A percentile compares a stretch with the other conserved stretches of the same genome.
Evolutionary conservation across 2,113 vertebrate species (phyloP).

Genomic region (Monopterus albus): DNA sequence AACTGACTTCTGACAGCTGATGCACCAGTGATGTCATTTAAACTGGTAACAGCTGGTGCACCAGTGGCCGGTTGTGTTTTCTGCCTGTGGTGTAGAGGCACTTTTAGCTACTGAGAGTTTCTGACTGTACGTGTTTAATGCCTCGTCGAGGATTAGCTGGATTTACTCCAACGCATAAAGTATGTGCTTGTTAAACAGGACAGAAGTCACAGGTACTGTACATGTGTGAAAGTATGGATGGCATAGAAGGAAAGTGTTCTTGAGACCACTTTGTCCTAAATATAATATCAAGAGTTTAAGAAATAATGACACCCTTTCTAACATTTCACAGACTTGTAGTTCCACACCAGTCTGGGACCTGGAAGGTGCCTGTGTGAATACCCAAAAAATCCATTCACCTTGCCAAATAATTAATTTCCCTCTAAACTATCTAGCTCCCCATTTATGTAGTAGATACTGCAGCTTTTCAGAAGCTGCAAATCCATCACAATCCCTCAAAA

Average conservation of each 20-base stretch:
- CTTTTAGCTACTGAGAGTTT: conserved; percentile 26
- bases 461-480: neutral
- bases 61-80: too few relatives aligned
- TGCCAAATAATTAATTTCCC: too few relatives aligned
- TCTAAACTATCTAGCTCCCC: neutral
- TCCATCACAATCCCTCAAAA: neutral
- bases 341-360: too few relatives aligned
- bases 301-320: too few relatives aligned
- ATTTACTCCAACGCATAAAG: conserved; percentile 27
- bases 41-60: too few relatives aligned
- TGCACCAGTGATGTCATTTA: too few relatives aligned
- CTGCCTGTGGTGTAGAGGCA: neutral
- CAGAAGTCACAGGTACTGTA: conserved; percentile 7
- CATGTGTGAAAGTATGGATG: neutral
- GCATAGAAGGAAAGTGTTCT: neutral
- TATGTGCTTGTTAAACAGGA: conserved; percentile 9
- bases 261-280: neutral
- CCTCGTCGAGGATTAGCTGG: conserved; percentile 55
- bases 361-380: too few relatives aligned
- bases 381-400: too few relatives aligned
- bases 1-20: too few relatives aligned
- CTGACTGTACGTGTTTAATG: conserved; percentile 47
- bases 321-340: too few relatives aligned
- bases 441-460: neutral
- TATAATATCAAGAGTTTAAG: too few relatives aligned